Conservation (phyloP, 1,140 invertebrate genomes). For the Chymomyza costata region DNA sequence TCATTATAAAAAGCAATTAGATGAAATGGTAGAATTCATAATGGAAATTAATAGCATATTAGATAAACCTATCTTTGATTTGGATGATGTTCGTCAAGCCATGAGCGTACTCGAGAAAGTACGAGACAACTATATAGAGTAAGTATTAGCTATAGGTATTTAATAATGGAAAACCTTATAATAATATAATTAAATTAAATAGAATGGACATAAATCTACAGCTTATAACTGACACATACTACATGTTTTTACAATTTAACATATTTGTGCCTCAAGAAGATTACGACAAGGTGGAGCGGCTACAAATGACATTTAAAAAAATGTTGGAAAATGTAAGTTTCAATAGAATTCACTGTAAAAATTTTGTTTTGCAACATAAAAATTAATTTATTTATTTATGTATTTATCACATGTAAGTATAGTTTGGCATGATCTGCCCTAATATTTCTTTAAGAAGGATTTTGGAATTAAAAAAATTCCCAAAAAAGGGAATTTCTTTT, state of each 20-base stretch:
- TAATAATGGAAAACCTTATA: conserved; percentile 55
- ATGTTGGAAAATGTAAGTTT: conserved; percentile 82
- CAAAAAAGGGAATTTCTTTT: too few relatives aligned
- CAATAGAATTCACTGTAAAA: too few relatives aligned
- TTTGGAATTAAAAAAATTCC: too few relatives aligned
- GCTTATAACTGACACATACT: conserved; percentile 87
- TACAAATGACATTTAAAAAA: conserved; percentile 86
- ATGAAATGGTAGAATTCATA: conserved; percentile 82
- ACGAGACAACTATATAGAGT: conserved; percentile 83
- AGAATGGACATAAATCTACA: conserved; percentile 85
- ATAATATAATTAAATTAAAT: too few relatives aligned
- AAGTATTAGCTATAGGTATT: too few relatives aligned
- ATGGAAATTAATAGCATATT: conserved; percentile 81
- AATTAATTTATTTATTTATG: too few relatives aligned
- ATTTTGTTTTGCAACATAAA: too few relatives aligned
- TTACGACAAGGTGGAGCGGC: conserved; percentile 84
- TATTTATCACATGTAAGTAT: too few relatives aligned
- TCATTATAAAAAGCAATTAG: conserved; percentile 80
- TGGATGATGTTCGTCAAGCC: conserved; percentile 84
- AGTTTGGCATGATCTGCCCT: too few relatives aligned
- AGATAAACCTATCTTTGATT: conserved; percentile 81
- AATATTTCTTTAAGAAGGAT: too few relatives aligned
- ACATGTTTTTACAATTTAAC: conserved; percentile 82
- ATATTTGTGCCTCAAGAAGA: conserved; percentile 86
- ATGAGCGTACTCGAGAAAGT: conserved; percentile 87